Percentiles rank a stretch among this genome's conserved stretches.
Conservation (phyloP, 2,888 invertebrate species). For the Noctua comes region DNA sequence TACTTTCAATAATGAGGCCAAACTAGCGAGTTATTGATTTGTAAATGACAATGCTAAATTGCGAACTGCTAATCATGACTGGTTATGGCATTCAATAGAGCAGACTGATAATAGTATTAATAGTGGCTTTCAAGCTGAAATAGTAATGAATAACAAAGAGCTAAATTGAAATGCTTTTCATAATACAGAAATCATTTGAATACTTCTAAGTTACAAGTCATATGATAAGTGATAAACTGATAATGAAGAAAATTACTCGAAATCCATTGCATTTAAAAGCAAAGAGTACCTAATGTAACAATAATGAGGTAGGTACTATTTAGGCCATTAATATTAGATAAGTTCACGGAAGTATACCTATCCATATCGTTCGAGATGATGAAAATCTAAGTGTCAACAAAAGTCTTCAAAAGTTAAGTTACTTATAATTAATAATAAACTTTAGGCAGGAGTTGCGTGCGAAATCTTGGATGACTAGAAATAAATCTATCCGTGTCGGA, state of each 20-base stretch:
- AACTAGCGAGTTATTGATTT: constrained; percentile 44
- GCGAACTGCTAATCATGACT: constrained; percentile 39
- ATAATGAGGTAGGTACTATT: neutral
- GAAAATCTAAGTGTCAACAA: neutral
- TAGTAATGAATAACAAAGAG: constrained; percentile 10
- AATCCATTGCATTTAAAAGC: neutral
- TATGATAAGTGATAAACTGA: neutral
- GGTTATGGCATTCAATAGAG: constrained; percentile 29
- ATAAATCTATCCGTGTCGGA: no score
- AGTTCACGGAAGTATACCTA: neutral
- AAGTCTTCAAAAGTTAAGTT: neutral
- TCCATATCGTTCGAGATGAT: neutral
- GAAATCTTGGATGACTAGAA: no score
- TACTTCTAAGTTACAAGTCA: neutral
- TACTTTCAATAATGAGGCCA: constrained; percentile 32
- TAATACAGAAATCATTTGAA: neutral
- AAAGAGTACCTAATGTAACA: neutral
- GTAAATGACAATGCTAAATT: constrained; percentile 37
- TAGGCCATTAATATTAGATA: neutral
- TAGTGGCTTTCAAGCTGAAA: constrained; percentile 39
- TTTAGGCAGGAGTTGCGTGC: no score
- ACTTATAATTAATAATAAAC: no score
- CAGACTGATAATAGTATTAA: constrained; percentile 10
- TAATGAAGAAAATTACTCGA: neutral
- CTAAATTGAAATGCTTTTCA: constrained; percentile 12